Evolutionary conservation across 1,140 invertebrate genomes (phyloP).

Genomic region (Drosophila repleta): DNA sequence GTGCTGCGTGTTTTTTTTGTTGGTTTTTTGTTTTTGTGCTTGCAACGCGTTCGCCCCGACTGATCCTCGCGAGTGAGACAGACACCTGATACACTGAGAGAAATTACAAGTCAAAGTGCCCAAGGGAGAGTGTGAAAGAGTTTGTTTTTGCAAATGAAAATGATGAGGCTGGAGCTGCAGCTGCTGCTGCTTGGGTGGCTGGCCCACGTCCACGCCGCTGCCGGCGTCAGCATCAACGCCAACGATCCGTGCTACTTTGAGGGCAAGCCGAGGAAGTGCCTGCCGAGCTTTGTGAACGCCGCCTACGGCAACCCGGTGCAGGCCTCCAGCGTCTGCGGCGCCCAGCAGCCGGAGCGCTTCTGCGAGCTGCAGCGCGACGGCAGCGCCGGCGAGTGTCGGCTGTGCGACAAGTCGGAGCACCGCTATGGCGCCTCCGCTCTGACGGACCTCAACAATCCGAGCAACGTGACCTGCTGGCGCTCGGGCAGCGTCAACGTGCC

Average conservation of each 20-base stretch:
- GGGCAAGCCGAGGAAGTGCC: conserved; percentile 92
- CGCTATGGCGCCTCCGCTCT: conserved; percentile 87
- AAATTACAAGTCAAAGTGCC: no score
- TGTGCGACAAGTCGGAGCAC: conserved; percentile 93
- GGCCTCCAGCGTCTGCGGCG: conserved; percentile 96
- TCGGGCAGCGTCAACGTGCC: conserved; percentile 93
- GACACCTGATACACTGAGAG: conserved; percentile 13
- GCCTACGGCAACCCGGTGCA: conserved; percentile 95
- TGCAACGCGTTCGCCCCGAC: conserved; percentile 25
- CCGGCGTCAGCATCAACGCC: conserved; percentile 45
- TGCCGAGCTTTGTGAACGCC: conserved; percentile 99
- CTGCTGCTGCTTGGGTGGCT: conserved; percentile 23
- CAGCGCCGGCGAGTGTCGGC: conserved; percentile 89
- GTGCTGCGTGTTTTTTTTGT: conserved; percentile 45
- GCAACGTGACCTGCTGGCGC: conserved; percentile 98
- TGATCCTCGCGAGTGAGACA: conserved; percentile 62
- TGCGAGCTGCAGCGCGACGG: conserved; percentile 87
- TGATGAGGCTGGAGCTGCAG: conserved; percentile 24
- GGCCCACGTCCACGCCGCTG: conserved; percentile 13
- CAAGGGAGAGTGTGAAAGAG: not conserved
- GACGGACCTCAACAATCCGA: conserved; percentile 98
- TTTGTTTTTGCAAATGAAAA: conserved; percentile 16
- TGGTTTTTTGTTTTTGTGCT: conserved; percentile 67
- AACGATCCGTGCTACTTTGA: conserved; percentile 97
- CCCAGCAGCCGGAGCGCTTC: conserved; percentile 87